Evolutionary conservation across 2,113 vertebrate species (phyloP).

Genomic region (Sturnus vulgaris): DNA sequence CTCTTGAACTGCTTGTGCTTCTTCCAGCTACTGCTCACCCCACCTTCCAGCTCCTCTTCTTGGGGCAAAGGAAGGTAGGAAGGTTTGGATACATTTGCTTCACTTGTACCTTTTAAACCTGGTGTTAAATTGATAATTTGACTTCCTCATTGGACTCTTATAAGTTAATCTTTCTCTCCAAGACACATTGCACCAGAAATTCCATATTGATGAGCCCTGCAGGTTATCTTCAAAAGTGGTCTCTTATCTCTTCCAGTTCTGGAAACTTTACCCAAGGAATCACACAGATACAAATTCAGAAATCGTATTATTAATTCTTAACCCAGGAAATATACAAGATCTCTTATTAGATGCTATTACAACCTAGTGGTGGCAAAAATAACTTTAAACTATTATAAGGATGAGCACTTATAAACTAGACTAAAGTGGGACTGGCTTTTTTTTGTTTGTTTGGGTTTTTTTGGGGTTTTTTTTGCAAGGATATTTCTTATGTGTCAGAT

Average conservation of each 20-base stretch:
- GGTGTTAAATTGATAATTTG: not conserved
- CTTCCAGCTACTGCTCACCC: not conserved
- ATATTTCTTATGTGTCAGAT: not conserved
- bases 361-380: not conserved
- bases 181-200: not conserved
- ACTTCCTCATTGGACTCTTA: not conserved
- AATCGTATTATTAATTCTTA: not conserved
- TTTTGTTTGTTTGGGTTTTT: not conserved
- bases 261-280: not conserved
- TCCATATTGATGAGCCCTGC: not conserved
- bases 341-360: not conserved
- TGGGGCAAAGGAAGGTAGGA: not conserved
- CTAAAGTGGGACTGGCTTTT: not conserved
- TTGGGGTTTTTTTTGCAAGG: not conserved
- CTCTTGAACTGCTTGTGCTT: not conserved
- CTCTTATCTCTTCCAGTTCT: not conserved
- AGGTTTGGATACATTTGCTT: not conserved
- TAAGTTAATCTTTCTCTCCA: not conserved
- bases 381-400: not conserved
- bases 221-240: not conserved
- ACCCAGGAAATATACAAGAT: not conserved
- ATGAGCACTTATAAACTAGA: not conserved
- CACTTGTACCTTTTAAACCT: not conserved
- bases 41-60: not conserved
- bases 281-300: not conserved